Base-by-base conservation (phyloP, 2,113 vertebrate species). In the Ploceus nigricollis region DNA sequence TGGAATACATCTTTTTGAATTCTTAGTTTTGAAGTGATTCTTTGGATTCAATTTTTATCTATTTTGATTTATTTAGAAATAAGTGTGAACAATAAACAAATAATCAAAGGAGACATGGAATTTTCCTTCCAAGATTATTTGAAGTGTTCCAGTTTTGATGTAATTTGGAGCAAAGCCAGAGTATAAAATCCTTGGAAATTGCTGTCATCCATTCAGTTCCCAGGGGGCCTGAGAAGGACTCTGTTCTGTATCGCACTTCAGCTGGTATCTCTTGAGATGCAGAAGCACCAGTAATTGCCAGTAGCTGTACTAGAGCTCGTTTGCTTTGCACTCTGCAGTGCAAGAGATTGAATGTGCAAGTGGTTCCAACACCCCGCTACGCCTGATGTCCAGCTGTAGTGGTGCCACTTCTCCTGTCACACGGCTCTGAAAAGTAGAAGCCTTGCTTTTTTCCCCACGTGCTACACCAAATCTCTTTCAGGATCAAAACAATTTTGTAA, bases 151-250 rank as follows among this genome's bases (percentile, higher is more conserved):
- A 50, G 39, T 91, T 96, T 54, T 94, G 47, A 77, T 88, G 45
- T 72, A 85, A 90, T 86, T 96, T 96, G 94, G 87, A 91, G 78
- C 54, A 77, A 80, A 93, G 77, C 66, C 90, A 96, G 73, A 65
- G 42, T 65, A 50, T 76, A 94, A 93, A 88, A 94, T 85, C 89
- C 78, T 91, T 86, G 81, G 78, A 90, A 89, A 91, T 66, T 82
- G 78, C 78, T 90, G 37, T 95, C 78, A 93, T 89, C 87, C 58
- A 4, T 79, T 92, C 57, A 65, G n/a, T 53, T 95, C 89, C 45
- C 87, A 56, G 82, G 66, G 63, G 87, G 39, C 50, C 73, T 72
- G 58, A 50, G 77, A 47, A 93, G 79, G 79, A 33, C 79, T 90
- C 6, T 73, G 51, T 63, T 95, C 81, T 58, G 78, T 63, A 31